Percentiles rank a stretch among this genome's conserved stretches.
Evolutionary conservation across 2,797 vertebrate genomes (phyloP).

Genomic region (Dermochelys coriacea): DNA sequence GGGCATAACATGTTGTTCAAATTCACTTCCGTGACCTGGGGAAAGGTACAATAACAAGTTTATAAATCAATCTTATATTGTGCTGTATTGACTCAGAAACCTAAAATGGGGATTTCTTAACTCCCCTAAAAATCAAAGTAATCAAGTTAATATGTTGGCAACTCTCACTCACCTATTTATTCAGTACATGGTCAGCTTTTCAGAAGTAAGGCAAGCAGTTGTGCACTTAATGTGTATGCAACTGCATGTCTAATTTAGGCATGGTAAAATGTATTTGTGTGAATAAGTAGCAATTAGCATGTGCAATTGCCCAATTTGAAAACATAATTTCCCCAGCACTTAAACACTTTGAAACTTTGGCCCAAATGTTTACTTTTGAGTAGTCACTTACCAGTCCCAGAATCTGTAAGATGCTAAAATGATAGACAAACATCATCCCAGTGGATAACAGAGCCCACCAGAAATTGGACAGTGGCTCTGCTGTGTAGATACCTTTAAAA

Average conservation of each 20-base stretch:
- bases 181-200: background rate
- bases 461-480: conserved; percentile 94
- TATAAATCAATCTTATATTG: background rate
- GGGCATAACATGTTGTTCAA: conserved; percentile 99
- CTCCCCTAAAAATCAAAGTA: background rate
- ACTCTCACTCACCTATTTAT: background rate
- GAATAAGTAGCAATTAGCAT: background rate
- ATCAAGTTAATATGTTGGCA: background rate
- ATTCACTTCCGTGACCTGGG: conserved; percentile 95
- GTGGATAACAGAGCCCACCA: conserved; percentile 96
- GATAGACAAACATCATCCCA: conserved; percentile 97
- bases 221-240: conserved; percentile 38
- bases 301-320: background rate
- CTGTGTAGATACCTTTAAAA: conserved; percentile 92
- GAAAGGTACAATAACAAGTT: conserved; percentile 3
- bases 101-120: background rate
- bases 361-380: background rate
- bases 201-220: background rate
- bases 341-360: background rate
- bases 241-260: background rate
- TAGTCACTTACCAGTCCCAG: conserved; percentile 92
- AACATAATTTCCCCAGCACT: background rate
- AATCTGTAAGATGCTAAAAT: conserved; percentile 93
- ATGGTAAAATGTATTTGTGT: background rate
- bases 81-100: background rate